Evolutionary conservation across 2,888 invertebrate species (phyloP).

Genomic region (Drosophila antonietae): DNA sequence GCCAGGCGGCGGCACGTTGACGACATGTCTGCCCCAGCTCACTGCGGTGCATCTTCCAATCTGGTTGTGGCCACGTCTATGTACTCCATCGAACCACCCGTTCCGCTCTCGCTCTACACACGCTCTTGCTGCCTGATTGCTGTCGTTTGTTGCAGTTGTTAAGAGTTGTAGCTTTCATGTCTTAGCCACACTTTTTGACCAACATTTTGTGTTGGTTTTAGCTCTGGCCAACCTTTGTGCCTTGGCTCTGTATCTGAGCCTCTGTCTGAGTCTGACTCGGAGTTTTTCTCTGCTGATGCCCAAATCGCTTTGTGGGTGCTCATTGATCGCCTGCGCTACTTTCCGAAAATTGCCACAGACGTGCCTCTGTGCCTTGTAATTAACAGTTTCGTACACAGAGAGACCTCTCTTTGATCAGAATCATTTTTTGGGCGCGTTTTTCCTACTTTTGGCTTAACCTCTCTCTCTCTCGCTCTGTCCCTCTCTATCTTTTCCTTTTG

Average conservation of each 20-base stretch:
- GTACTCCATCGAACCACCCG: neutral
- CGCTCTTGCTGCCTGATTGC: constrained; percentile 61
- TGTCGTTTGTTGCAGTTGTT: constrained; percentile 80
- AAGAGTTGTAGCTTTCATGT: constrained; percentile 82
- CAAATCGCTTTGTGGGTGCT: constrained; percentile 71
- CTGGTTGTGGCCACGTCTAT: constrained; percentile 46
- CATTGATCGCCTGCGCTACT: constrained; percentile 78
- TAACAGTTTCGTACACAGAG: constrained; percentile 69
- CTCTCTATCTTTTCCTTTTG: constrained; percentile 3
- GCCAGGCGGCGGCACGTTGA: constrained; percentile 66
- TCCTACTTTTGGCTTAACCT: constrained; percentile 2
- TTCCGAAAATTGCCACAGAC: constrained; percentile 76
- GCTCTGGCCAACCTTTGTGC: constrained; percentile 25
- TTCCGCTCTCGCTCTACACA: neutral
- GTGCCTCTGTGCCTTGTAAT: constrained; percentile 75
- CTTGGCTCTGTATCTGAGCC: constrained; percentile 31
- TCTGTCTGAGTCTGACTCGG: constrained; percentile 10
- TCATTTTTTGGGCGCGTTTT: constrained; percentile 76
- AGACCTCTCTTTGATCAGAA: constrained; percentile 73
- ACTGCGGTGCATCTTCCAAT: constrained; percentile 60
- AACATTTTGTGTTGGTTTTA: constrained; percentile 67
- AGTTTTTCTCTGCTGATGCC: constrained; percentile 33
- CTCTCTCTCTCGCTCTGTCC: neutral
- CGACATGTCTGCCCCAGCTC: constrained; percentile 73
- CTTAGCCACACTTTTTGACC: constrained; percentile 81